Evolutionary conservation across 2,113 vertebrate species (phyloP), one percentile per base, ranked within the genome.

Genomic region (Lasiurus borealis): DNA sequence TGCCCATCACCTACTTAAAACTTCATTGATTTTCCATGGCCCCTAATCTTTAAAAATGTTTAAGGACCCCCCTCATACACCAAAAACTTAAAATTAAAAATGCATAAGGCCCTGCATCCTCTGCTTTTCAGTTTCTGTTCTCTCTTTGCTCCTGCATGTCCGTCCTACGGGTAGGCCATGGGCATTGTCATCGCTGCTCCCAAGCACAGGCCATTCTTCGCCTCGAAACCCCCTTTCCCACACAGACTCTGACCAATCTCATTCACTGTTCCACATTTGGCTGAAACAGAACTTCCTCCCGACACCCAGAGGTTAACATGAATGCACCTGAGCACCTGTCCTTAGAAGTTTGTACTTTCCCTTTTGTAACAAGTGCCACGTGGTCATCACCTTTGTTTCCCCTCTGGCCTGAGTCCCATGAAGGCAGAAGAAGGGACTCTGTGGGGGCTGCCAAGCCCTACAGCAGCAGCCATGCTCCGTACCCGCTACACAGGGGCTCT

Each of bases 281-380:
- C 85, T 92, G 40, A 92, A 90, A 52, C 15, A 4, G 3, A 62
- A 29, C 19, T 90, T 84, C 36, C 48, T 44, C 68, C 73, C 69
- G 66, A 54, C 2, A 13, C 16, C 68, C 54, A 44, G 10, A 23
- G 36, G 59, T 46, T 86, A 64, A 3, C 23, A 7, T 2, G 52
- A 46, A 44, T 0, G 76, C 18, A 8, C 8, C 73, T 66, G 52
- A 83, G 62, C 6, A 7, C 15, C 1, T 6, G 15, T 14, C 25
- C 75, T 90, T 25, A 11, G 34, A 9, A 29, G 27, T n/a, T 29
- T 50, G 68, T 62, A 29, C 36, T 86, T 89, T 57, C 10, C 77
- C 46, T 86, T 82, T 57, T 44, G 46, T 78, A 72, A 59, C 1
- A 13, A 57, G 27, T 27, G 8, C 66, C 46, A n/a, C 36, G 9